A percentile compares a stretch with the other conserved stretches of the same genome.
phyloP scores from a whole-genome alignment of 2,888 invertebrate species.

The Theodoxus fluviatilis region DNA sequence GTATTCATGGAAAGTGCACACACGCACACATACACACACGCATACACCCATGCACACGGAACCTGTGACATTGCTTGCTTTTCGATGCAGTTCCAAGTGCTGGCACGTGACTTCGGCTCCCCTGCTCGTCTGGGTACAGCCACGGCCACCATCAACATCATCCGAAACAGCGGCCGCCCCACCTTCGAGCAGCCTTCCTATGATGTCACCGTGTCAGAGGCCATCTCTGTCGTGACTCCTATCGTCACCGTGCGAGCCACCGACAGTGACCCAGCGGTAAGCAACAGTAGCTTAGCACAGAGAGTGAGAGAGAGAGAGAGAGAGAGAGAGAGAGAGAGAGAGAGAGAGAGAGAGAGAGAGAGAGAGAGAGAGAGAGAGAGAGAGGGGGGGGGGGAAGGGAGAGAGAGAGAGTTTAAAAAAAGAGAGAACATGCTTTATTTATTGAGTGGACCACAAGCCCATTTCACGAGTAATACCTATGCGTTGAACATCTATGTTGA shows the following conservation, averaged over 20 bases:
- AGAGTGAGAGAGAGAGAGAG: neutral
- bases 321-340: neutral
- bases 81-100: slow-evolving; percentile 44
- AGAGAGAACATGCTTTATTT: too few relatives aligned
- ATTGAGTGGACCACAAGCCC: too few relatives aligned
- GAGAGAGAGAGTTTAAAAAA: too few relatives aligned
- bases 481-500: too few relatives aligned
- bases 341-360: neutral
- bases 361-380: neutral
- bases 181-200: slow-evolving; percentile 37
- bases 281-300: neutral
- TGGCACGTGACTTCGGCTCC: slow-evolving; percentile 48
- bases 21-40: slow-evolving; percentile 15
- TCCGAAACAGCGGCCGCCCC: slow-evolving; percentile 48
- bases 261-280: slow-evolving; percentile 34
- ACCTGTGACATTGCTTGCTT: neutral
- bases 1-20: too few relatives aligned
- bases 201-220: slow-evolving; percentile 41
- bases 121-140: slow-evolving; percentile 41
- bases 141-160: slow-evolving; percentile 46
- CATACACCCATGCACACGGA: neutral
- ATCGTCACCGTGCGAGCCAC: slow-evolving; percentile 38
- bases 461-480: too few relatives aligned
- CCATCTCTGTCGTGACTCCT: slow-evolving; percentile 35
- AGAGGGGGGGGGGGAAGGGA: neutral